A percentile compares a stretch with the other conserved stretches of the same genome.
phyloP scores from a whole-genome alignment of 37 sponge, comb jelly and placozoan genomes.

The Spongilla lacustris region DNA sequence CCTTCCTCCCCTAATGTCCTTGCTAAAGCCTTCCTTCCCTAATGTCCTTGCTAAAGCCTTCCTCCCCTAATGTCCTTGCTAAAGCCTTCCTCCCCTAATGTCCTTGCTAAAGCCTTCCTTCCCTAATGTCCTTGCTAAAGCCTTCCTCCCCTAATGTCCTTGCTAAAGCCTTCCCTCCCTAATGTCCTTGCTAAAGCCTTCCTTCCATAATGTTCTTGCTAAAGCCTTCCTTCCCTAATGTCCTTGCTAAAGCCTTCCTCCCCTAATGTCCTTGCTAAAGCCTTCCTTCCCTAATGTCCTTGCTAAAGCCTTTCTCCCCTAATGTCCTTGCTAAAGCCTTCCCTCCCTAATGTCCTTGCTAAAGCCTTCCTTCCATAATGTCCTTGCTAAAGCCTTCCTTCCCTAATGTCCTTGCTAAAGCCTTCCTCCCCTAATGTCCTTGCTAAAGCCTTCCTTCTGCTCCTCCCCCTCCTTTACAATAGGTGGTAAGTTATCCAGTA shows the following conservation, averaged over 20 bases:
- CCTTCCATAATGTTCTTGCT: not conserved
- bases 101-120: not conserved
- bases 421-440: not conserved
- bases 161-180: too few species aligned
- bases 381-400: not conserved
- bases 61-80: too few species aligned
- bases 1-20: not conserved
- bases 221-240: too few species aligned
- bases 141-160: not conserved
- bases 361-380: not conserved
- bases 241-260: not conserved
- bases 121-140: too few species aligned
- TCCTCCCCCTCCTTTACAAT: not conserved
- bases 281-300: too few species aligned
- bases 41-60: too few species aligned
- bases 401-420: not conserved
- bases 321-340: not conserved
- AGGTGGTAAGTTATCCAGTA: constrained; percentile 45
- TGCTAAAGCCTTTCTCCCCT: not conserved
- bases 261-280: not conserved
- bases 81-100: not conserved
- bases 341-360: too few species aligned
- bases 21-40: not conserved
- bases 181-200: not conserved
- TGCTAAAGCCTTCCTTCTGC: not conserved